A percentile compares a stretch with the other conserved stretches of the same genome.
Conservation (phyloP, 2,888 invertebrate genomes). For the Craniophora ligustri region DNA sequence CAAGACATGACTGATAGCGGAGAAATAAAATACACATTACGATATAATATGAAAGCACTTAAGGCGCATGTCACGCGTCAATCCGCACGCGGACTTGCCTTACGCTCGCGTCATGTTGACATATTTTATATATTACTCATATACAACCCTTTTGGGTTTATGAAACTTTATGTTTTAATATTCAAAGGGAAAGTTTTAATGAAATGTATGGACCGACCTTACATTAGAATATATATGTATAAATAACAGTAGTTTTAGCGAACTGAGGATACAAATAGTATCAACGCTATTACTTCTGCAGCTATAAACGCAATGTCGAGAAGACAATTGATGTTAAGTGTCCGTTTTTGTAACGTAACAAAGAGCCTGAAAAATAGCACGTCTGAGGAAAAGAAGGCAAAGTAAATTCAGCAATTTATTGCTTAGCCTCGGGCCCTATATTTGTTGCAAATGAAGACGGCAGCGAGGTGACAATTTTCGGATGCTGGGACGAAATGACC, state of each 20-base stretch:
- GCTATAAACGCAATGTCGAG: constrained; percentile 62
- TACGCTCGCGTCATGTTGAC: constrained; percentile 41
- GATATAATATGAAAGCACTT: constrained; percentile 62
- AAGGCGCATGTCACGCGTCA: constrained; percentile 61
- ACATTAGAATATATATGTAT: not conserved
- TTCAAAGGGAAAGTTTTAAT: not conserved
- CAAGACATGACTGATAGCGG: constrained; percentile 41
- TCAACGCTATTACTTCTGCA: constrained; percentile 36
- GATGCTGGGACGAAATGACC: constrained; percentile 78
- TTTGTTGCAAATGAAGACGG: constrained; percentile 87
- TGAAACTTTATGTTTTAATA: constrained; percentile 20
- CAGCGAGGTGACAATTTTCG: constrained; percentile 85
- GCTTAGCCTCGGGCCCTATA: constrained; percentile 78
- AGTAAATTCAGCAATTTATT: constrained; percentile 86
- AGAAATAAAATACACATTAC: constrained; percentile 55
- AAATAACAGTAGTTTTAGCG: not conserved
- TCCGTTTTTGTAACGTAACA: constrained; percentile 78
- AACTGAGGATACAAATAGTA: constrained; percentile 29
- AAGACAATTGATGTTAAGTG: constrained; percentile 77
- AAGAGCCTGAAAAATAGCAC: constrained; percentile 83
- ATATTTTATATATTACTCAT: constrained; percentile 48
- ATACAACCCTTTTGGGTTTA: constrained; percentile 14
- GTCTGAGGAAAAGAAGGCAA: constrained; percentile 77
- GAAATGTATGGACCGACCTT: too few species aligned
- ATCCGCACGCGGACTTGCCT: constrained; percentile 49